These are phyloP conservation scores for Etia nguti DNA, from an alignment of 2,113 vertebrate genomes.

Conservation along the genomic window DNA sequence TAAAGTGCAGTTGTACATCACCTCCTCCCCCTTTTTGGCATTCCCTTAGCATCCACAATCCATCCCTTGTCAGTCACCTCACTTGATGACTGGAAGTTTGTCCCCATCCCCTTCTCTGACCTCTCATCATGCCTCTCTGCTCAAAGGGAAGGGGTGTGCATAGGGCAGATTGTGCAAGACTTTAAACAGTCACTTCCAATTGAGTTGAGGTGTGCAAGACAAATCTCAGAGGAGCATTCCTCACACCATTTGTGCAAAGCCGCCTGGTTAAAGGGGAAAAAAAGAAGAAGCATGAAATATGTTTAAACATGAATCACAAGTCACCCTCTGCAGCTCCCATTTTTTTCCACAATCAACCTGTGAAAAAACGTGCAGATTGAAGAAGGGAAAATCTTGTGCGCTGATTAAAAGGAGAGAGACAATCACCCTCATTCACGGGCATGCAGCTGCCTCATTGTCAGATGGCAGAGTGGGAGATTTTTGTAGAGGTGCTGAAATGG, in stretches of 20 bases:
- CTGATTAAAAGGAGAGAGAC: conserved; percentile 53
- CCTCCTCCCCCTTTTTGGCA: background rate
- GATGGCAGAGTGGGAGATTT: conserved; percentile 38
- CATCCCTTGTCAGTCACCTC: conserved; percentile 9
- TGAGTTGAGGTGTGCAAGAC: background rate
- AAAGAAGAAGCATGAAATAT: conserved; percentile 3
- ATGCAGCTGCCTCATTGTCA: conserved; percentile 82
- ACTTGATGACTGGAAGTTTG: background rate
- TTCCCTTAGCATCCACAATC: background rate
- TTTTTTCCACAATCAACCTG: conserved; percentile 4
- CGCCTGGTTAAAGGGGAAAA: background rate
- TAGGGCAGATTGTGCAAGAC: conserved; percentile 1
- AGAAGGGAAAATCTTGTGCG: conserved; percentile 28
- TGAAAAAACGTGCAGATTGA: conserved; percentile 26
- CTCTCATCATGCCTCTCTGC: background rate
- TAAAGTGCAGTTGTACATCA: conserved; percentile 59
- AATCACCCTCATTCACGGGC: conserved; percentile 73
- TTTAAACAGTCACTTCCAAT: conserved; percentile 30
- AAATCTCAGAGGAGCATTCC: conserved; percentile 1
- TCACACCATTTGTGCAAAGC: conserved; percentile 10
- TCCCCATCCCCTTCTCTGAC: conserved; percentile 7
- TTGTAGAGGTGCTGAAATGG: conserved; percentile 69
- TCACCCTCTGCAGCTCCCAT: background rate
- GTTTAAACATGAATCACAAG: conserved; percentile 16
- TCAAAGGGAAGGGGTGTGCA: background rate